These are phyloP conservation scores for Eublepharis macularius DNA, from an alignment of 2,113 vertebrate species.

Conservation along the genomic window DNA sequence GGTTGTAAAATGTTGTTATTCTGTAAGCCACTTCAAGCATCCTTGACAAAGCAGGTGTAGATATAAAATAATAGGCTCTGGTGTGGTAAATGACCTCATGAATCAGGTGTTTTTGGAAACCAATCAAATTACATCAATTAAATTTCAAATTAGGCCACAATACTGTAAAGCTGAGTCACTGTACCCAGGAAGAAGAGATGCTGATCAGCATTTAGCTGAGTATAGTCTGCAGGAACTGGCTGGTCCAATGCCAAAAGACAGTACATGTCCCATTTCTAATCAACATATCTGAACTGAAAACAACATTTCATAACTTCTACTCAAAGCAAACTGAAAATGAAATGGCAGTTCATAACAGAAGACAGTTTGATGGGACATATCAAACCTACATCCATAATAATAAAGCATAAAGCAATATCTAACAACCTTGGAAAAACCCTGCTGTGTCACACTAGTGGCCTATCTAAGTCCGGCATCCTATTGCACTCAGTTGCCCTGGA, in stretches of 20 bases:
- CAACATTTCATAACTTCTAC: background rate
- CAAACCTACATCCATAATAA: background rate
- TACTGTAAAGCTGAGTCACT: background rate
- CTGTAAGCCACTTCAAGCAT: background rate
- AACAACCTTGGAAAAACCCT: no score
- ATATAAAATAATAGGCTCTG: background rate
- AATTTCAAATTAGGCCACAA: background rate
- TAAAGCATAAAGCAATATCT: background rate
- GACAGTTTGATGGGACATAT: background rate
- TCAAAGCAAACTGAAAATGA: background rate
- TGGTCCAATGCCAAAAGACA: background rate
- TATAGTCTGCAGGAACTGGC: background rate
- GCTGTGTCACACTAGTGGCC: no score
- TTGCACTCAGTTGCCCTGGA: no score
- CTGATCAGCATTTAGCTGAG: background rate
- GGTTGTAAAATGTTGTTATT: no score
- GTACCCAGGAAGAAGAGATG: background rate
- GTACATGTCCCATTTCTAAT: background rate
- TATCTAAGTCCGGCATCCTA: no score
- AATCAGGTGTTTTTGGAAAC: background rate
- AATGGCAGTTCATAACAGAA: background rate
- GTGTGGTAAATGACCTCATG: background rate
- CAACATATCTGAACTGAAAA: background rate
- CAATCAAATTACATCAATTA: background rate
- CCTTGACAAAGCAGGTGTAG: background rate